Evolutionary conservation across 1,140 invertebrate genomes (phyloP).

Genomic region (Drosophila kikkawai): DNA sequence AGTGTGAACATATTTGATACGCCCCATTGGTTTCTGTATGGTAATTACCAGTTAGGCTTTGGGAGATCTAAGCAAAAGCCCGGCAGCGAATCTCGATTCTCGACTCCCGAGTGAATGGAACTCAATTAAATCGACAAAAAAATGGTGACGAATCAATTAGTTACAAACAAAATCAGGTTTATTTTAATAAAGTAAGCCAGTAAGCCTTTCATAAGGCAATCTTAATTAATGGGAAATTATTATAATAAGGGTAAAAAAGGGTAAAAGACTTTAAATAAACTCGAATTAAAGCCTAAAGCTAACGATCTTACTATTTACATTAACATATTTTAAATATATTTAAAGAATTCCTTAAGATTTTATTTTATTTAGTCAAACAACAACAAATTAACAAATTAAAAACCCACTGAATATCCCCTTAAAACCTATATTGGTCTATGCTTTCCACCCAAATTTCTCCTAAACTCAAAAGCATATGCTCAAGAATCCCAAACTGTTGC

Average conservation of each 20-base stretch:
- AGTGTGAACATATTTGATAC: conserved; percentile 71
- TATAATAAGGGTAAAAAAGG: background rate
- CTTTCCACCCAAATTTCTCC: too few relatives aligned
- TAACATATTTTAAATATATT: background rate
- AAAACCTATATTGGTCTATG: background rate
- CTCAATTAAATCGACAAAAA: conserved; percentile 18
- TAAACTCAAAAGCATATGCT: conserved; percentile 1
- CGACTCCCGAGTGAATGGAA: conserved; percentile 18
- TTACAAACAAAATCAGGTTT: conserved; percentile 7
- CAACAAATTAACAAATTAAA: background rate
- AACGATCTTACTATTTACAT: background rate
- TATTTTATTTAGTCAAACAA: too few relatives aligned
- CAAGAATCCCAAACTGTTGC: conserved; percentile 20
- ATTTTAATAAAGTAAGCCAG: conserved; percentile 17
- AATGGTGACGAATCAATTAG: conserved; percentile 5
- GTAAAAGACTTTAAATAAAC: background rate
- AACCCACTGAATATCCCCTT: background rate
- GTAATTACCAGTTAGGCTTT: conserved; percentile 29
- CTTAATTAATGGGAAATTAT: conserved; percentile 6
- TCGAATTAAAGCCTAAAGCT: background rate
- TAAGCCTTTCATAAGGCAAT: background rate
- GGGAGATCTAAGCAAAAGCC: conserved; percentile 28
- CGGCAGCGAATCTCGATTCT: conserved; percentile 12
- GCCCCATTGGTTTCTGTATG: conserved; percentile 54
- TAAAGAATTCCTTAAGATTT: background rate